Base-by-base conservation (phyloP, 2,888 invertebrate species). In the Mythimna pallens region DNA sequence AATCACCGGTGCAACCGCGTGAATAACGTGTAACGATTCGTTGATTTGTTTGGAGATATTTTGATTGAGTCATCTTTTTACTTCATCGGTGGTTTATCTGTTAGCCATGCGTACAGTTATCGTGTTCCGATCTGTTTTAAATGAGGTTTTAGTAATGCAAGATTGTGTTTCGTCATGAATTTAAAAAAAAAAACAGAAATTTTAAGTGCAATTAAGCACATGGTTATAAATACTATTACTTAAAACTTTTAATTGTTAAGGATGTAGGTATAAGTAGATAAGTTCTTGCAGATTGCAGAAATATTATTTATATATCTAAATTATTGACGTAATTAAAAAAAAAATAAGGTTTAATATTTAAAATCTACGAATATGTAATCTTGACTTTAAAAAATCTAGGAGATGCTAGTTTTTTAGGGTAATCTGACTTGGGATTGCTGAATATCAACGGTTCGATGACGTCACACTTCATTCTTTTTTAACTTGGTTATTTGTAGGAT, bases 1-100 rank as follows among this genome's bases (percentile, higher is more conserved):
- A 93, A 93, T 94, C 95, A 94, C 94, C 94, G 93, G 91, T 91
- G 90, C 89, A 87, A 90, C 90, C 83, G 90, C 90, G 91, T 89
- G 90, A 91, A 91, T 89, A 90, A 89, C 90, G 87, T 88, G 84
- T 81, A 86, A 85, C 83, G 78, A 80, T 87, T 87, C 80, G 83
- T 82, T 87, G 83, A 88, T 90, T 89, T 87, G 87, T 89, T 88
- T 88, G 85, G 80, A 87, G 83, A 83, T 86, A 80, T 77, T 78
- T 80, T 84, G 86, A 88, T 83, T 85, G 87, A 85, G 73, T 86
- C 88, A 86, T 83, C 69, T 61, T 64, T 80, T 65, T 73, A 65
- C 80, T 72, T 79, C 59, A 79, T 64, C 47, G 22, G 12, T 47
- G 43, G 59, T 59, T 73, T 80, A 80, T 80, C 74, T 68, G 40